A percentile compares a stretch with the other conserved stretches of the same genome.
phyloP scores from a whole-genome alignment of 1,140 invertebrate species.

The Bombus vancouverensis region DNA sequence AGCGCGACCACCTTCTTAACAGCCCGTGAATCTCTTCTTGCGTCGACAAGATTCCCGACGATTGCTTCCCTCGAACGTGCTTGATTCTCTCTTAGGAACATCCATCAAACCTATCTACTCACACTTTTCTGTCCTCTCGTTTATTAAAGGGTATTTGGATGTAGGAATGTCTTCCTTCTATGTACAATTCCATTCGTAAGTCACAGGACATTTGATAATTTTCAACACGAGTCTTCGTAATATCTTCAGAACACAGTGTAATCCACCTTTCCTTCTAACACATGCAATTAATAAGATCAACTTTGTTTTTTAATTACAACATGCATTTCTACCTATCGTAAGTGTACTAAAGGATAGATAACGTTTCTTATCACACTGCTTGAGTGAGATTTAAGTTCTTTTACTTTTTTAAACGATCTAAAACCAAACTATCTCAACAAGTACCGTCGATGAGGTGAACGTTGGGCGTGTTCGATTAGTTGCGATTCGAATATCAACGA shows the following conservation, averaged over 20 bases:
- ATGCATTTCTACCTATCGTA: too few species aligned
- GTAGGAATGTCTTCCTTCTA: background rate
- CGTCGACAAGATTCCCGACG: conserved; percentile 21
- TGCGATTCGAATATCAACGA: background rate
- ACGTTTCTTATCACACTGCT: too few species aligned
- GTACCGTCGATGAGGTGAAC: background rate
- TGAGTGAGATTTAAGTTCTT: too few species aligned
- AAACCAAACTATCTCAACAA: too few species aligned
- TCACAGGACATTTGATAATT: background rate
- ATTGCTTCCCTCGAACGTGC: conserved; percentile 29
- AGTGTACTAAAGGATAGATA: too few species aligned
- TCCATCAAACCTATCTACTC: conserved; percentile 7
- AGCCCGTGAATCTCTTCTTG: conserved; percentile 50
- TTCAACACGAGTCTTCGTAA: too few species aligned
- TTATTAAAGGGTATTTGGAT: background rate
- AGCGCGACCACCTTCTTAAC: conserved; percentile 18
- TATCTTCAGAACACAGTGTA: too few species aligned
- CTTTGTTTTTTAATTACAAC: too few species aligned
- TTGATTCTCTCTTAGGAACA: background rate
- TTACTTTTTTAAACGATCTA: too few species aligned
- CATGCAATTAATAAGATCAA: too few species aligned
- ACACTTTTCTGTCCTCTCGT: background rate
- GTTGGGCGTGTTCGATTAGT: background rate
- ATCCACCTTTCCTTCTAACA: too few species aligned
- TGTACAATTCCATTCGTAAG: background rate